Evolutionary conservation across 2,888 invertebrate species (phyloP), one percentile per base, ranked within the genome.

Genomic region (Nowickia ferox): DNA sequence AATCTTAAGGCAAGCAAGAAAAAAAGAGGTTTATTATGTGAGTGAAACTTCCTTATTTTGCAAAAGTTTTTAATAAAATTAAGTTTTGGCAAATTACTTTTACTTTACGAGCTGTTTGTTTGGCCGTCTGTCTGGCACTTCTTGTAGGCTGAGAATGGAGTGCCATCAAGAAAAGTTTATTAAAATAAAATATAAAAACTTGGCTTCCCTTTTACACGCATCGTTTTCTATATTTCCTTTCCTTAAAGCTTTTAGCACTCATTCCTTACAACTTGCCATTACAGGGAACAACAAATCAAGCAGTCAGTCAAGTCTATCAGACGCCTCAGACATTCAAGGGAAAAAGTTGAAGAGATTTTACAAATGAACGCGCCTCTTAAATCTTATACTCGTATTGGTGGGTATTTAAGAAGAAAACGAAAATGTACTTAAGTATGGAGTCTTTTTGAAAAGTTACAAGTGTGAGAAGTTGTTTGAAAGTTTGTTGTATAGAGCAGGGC

Each of bases 31-130:
- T 15, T 53, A 53, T 55, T 65, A 44, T 22, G 13, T 46, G 11
- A 40, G n/a, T 15, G 55, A 82, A 69, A 57, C 69, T 71, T 69
- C 69, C 82, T 65, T 71, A 55, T 82, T 76, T 65, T 38, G 57
- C 46, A 76, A 75, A 84, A 84, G 74, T 84, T 84, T 79, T 68
- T 79, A 84, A 80, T 80, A 76, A 76, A 80, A 84, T 84, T 84
- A 84, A 71, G 51, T 76, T 79, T 75, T 72, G 51, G 63, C 84
- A 80, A 84, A 84, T 84, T 76, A 80, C 84, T 84, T 80, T 84
- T 75, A 79, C 59, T 61, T 84, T 84, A 63, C 9, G 42, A 19
- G 46, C 42, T 74, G 74, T 79, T 75, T 69, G 30, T 48, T 44
- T 53, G 40, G 55, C 13, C 15, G 22, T 51, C 44, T 51, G n/a